Base-by-base conservation (phyloP, 2,113 vertebrate genomes). In the Podocnemis expansa region DNA sequence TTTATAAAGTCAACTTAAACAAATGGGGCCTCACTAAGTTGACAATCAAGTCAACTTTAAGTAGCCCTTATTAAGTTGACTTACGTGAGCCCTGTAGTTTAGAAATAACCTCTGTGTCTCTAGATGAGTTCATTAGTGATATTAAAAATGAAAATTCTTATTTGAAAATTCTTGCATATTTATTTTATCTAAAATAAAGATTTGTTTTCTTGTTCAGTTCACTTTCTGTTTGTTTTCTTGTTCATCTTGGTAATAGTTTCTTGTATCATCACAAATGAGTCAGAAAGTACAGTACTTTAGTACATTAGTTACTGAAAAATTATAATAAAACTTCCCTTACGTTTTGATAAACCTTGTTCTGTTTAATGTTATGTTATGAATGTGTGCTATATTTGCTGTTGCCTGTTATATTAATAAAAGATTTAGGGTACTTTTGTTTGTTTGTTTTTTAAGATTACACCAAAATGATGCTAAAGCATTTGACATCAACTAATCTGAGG, bases 271-370 rank as follows among this genome's bases (percentile, higher is more conserved):
- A 81, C 34, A 16, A 52, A 79, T 56, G 88, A 54, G 41, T 70
- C 63, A 51, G 11, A 41, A 88, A 80, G 1, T 38, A 75, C 0
- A 0, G 27, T 56, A 31, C 25, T 67, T 34, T 8, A 45, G 25
- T 14, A 1, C 45, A 49, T 47, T 55, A 54, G 54, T 55, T 54
- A 80, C 25, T 55, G 58, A 83, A 93, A 94, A 27, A 0, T 24
- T 84, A 43, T 5, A 78, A 82, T 51, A 25, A 41, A 0, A 1
- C 0, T 1, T 14, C 49, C 55, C 14, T 78, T 1, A 1, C 51
- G 10, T 41, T 94, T 80, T 67, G 43, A 38, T 34, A 31, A 60
- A 31, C 0, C 56, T 82, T 54, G 29, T 89, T 85, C 47, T 60
- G 19, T 41, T 70, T 79, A 8, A 76, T 43, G 41, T 11, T 45